phyloP scores from a whole-genome alignment of 2,888 invertebrate genomes.

The Myopa tessellatipennis region DNA sequence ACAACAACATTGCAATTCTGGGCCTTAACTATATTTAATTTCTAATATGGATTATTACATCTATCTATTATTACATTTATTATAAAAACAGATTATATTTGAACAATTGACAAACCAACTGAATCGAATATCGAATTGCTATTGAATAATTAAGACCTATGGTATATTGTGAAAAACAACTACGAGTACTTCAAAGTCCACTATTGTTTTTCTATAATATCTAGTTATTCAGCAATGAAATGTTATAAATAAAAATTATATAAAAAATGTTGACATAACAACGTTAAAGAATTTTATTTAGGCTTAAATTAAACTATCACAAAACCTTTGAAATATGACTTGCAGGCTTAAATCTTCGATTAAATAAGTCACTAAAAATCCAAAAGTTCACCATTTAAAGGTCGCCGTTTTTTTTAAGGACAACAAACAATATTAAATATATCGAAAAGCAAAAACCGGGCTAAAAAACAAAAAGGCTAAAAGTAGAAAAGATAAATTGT shows the following conservation, averaged over 20 bases:
- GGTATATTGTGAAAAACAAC: too few species aligned
- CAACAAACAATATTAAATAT: neutral
- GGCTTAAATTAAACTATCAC: neutral
- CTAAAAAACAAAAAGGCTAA: too few species aligned
- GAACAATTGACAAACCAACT: too few species aligned
- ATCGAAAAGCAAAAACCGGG: neutral
- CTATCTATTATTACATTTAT: too few species aligned
- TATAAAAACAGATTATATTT: too few species aligned
- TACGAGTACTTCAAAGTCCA: neutral
- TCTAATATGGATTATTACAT: too few species aligned
- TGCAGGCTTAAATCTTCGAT: neutral
- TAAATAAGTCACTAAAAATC: neutral
- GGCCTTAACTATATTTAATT: too few species aligned
- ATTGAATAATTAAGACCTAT: too few species aligned
- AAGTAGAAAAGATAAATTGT: neutral
- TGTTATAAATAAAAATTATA: neutral
- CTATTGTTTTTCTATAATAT: neutral
- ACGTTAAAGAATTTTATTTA: neutral
- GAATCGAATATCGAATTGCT: too few species aligned
- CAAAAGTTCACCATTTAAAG: neutral
- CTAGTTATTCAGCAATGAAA: neutral
- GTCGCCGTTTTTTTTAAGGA: neutral
- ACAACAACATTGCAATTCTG: too few species aligned
- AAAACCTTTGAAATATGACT: neutral
- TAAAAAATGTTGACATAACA: slow-evolving; percentile 4